Conservation (phyloP, 2,888 invertebrate species). For the Stenurella melanura region DNA sequence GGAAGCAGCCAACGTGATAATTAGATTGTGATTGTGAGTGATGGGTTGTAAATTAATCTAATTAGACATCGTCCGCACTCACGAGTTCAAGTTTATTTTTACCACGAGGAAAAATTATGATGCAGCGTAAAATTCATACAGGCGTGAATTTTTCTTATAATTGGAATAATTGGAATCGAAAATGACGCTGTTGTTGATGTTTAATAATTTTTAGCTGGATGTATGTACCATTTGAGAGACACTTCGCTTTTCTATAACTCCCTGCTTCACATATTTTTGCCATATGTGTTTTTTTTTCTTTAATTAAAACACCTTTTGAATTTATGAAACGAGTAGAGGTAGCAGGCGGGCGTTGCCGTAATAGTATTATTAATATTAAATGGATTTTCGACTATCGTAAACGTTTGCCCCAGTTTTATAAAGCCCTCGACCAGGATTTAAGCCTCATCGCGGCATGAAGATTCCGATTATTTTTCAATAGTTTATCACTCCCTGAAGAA, state of each 20-base stretch:
- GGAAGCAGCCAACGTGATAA: constrained; percentile 48
- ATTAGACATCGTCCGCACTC: constrained; percentile 34
- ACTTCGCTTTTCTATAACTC: not conserved
- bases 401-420: too few relatives aligned
- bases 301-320: too few relatives aligned
- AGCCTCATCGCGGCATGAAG: too few relatives aligned
- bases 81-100: constrained; percentile 25
- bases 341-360: too few relatives aligned
- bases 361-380: too few relatives aligned
- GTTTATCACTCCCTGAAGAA: too few relatives aligned
- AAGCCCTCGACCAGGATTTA: too few relatives aligned
- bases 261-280: not conserved
- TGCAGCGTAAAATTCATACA: constrained; percentile 5
- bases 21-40: constrained; percentile 49
- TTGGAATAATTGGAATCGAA: constrained; percentile 11
- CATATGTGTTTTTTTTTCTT: too few relatives aligned
- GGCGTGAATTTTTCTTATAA: constrained; percentile 24
- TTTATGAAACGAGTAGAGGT: too few relatives aligned
- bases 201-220: not conserved
- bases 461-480: too few relatives aligned
- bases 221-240: not conserved
- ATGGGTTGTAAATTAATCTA: constrained; percentile 48
- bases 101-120: not conserved
- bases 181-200: not conserved
- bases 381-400: too few relatives aligned